Base-by-base conservation (phyloP, 2,797 vertebrate species). In the Sylvilagus floridanus region DNA sequence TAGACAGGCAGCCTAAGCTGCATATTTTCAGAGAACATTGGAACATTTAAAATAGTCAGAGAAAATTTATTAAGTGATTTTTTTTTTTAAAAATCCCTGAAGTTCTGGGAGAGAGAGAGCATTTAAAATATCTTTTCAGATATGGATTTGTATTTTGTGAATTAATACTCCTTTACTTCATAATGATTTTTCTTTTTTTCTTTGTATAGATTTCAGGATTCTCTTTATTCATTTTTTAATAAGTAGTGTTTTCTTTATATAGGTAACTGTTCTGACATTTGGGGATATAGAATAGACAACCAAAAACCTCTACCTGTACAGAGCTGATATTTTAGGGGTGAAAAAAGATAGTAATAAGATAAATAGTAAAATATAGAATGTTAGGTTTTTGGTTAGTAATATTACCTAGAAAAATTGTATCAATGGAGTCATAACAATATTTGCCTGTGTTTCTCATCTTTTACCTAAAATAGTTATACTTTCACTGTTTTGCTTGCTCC, bases 381-480 rank as follows among this genome's bases (percentile, higher is more conserved):
- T 57, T n/a, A 47, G 42, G 8, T 91, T 77, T 75, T 88, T 35
- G 75, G 7, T 65, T 77, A 90, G 30, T 52, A 79, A 37, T 79
- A 88, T 4, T 60, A 75, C 11, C 21, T 88, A 22, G 75, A 90
- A 52, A 57, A 35, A 22, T 90, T 2, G 1, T 47, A 35, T 78
- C 21, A 75, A 6, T 32, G 6, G 54, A 78, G 26, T 13, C 24
- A 94, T 22, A 26, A 81, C 71, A 35, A 24, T 7, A 63, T 83
- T 65, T 32, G 7, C 57, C 1, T 66, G 0, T 30, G 19, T 71
- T 88, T 88, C 2, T 4, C 12, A 69, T 42, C 30, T 71, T 94
- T n/a, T 84, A 79, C 17, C 62, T 76, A 95, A 95, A 93, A 89
- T 4, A 88, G 79, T 63, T 13, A 69, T 42, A 9, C 26, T 88